Conservation (phyloP, 2,797 vertebrate genomes). For the Hirundo rustica region DNA sequence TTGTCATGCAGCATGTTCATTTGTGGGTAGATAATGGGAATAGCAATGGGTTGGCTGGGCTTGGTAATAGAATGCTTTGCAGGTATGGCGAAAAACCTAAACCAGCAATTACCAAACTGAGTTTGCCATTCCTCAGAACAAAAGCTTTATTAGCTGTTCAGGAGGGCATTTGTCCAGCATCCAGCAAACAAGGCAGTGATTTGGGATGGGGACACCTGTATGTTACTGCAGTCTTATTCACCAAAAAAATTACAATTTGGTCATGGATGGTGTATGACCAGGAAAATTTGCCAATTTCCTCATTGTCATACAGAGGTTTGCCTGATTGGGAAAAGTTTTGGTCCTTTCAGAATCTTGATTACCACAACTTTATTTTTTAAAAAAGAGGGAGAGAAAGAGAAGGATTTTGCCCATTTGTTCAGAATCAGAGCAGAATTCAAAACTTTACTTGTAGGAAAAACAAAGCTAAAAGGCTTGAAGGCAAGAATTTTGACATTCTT, state of each 20-base stretch:
- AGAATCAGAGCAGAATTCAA: background rate
- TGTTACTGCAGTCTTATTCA: background rate
- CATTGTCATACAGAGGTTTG: background rate
- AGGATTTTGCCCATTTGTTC: rapidly evolving
- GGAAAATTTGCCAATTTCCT: background rate
- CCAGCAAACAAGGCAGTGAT: background rate
- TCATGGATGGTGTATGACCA: background rate
- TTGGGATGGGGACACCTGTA: background rate
- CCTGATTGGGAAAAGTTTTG: background rate
- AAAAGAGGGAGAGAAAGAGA: background rate
- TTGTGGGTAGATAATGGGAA: background rate
- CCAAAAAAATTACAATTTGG: background rate
- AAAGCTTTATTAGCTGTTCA: background rate
- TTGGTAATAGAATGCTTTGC: background rate
- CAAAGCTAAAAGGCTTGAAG: background rate
- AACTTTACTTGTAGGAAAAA: background rate
- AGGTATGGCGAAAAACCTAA: background rate
- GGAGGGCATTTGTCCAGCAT: background rate
- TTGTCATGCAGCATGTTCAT: background rate
- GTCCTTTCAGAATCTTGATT: background rate
- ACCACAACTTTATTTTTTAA: background rate
- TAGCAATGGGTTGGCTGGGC: background rate
- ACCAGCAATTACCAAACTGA: background rate
- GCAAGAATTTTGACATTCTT: slow-evolving; percentile 26
- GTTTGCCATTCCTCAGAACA: background rate